Evolutionary conservation across 2,113 vertebrate species (phyloP).

Genomic region (Lophura nycthemera): DNA sequence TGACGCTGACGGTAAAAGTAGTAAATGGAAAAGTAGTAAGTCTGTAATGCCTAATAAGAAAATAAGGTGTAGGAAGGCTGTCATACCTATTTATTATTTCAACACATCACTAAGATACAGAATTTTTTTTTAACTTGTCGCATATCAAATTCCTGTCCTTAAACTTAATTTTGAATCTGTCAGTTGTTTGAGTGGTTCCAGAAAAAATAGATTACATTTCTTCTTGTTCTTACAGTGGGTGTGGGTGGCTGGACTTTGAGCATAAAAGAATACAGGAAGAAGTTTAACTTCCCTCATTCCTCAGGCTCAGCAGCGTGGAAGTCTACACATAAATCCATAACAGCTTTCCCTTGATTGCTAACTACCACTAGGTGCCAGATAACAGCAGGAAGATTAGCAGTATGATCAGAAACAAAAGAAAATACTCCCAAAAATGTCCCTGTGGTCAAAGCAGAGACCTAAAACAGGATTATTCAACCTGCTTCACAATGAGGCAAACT

Average conservation of each 20-base stretch:
- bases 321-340: accelerated
- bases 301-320: background rate
- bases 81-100: background rate
- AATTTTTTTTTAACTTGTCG: background rate
- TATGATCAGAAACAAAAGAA: background rate
- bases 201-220: background rate
- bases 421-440: background rate
- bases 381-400: background rate
- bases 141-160: background rate
- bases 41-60: background rate
- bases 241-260: background rate
- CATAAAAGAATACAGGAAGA: background rate
- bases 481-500: background rate
- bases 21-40: background rate
- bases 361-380: background rate
- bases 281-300: background rate
- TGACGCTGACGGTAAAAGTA: background rate
- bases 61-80: background rate
- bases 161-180: background rate
- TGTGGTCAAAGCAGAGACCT: background rate
- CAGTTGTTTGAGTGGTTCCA: background rate
- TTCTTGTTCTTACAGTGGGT: background rate
- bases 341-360: background rate
- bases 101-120: background rate
- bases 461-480: background rate